phyloP scores from a whole-genome alignment of 2,888 invertebrate genomes.

The Dicyrtomina minuta region DNA sequence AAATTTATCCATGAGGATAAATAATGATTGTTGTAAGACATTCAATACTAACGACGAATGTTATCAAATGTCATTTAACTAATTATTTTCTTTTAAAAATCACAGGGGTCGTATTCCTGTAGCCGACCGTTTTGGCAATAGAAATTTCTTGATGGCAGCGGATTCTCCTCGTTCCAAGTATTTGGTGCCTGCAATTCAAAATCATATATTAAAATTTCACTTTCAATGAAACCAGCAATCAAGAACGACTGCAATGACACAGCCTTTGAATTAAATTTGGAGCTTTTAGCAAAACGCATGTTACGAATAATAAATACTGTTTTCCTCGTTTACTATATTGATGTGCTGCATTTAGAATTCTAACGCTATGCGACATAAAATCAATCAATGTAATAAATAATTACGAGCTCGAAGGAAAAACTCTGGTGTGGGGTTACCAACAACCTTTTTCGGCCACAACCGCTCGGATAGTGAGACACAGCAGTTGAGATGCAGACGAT shows the following conservation, averaged over 20 bases:
- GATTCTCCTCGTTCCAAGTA: slow-evolving; percentile 53
- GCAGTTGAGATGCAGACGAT: too few relatives aligned
- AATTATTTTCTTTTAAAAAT: slow-evolving; percentile 14
- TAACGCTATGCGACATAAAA: too few relatives aligned
- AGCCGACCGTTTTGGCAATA: slow-evolving; percentile 78
- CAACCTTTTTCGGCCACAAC: too few relatives aligned
- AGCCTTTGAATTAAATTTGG: slow-evolving; percentile 5
- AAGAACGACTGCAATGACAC: slow-evolving; percentile 3
- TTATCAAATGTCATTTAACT: background rate
- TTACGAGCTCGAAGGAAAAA: too few relatives aligned
- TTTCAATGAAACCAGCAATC: background rate
- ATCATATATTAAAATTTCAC: background rate
- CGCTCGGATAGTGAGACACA: too few relatives aligned
- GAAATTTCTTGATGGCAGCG: slow-evolving; percentile 75
- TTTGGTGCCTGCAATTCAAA: slow-evolving; percentile 36
- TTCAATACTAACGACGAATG: background rate
- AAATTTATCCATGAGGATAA: background rate
- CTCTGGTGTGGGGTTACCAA: too few relatives aligned
- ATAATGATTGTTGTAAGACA: background rate
- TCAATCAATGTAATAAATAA: too few relatives aligned
- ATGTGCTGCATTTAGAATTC: too few relatives aligned
- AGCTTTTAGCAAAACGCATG: too few relatives aligned
- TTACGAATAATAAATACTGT: too few relatives aligned
- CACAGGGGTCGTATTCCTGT: slow-evolving; percentile 55
- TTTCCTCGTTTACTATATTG: too few relatives aligned